These are phyloP conservation scores for Gymnosoma rotundatum DNA, from an alignment of 2,888 invertebrate genomes.

Conservation along the genomic window DNA sequence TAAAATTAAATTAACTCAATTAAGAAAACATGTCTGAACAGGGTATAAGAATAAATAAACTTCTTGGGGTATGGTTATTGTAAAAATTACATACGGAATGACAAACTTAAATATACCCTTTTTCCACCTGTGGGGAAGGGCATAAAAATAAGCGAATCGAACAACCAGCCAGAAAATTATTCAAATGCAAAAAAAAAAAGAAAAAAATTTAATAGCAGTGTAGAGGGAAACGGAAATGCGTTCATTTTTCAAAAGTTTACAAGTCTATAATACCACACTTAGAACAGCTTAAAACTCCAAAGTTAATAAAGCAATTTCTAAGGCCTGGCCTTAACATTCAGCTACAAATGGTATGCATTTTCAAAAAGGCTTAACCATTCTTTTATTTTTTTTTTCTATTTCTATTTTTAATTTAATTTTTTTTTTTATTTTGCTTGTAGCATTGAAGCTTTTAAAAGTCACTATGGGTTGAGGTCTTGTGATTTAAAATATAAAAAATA, in stretches of 20 bases:
- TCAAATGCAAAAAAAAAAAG: slow-evolving; percentile 11
- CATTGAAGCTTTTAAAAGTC: background rate
- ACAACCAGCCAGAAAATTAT: slow-evolving; percentile 12
- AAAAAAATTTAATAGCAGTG: slow-evolving; percentile 21
- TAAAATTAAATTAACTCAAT: no score
- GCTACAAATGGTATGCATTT: slow-evolving; percentile 51
- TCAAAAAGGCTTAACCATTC: slow-evolving; percentile 48
- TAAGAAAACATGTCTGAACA: no score
- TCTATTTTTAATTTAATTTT: background rate
- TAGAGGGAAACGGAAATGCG: slow-evolving; percentile 71
- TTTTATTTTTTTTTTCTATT: slow-evolving; percentile 23
- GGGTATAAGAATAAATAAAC: no score
- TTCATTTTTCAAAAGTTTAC: slow-evolving; percentile 70
- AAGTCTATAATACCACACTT: slow-evolving; percentile 25
- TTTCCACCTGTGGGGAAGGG: no score
- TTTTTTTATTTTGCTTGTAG: slow-evolving; percentile 14
- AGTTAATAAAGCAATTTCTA: slow-evolving; percentile 68
- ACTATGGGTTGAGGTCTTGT: slow-evolving; percentile 7
- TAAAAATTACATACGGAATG: no score
- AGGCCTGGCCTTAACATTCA: slow-evolving; percentile 45
- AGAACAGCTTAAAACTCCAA: slow-evolving; percentile 44
- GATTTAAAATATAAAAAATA: background rate
- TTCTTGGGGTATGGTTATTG: no score
- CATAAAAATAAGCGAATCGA: background rate
- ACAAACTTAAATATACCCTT: no score